Base-by-base conservation (phyloP, 2,113 vertebrate species). In the Nanger granti region DNA sequence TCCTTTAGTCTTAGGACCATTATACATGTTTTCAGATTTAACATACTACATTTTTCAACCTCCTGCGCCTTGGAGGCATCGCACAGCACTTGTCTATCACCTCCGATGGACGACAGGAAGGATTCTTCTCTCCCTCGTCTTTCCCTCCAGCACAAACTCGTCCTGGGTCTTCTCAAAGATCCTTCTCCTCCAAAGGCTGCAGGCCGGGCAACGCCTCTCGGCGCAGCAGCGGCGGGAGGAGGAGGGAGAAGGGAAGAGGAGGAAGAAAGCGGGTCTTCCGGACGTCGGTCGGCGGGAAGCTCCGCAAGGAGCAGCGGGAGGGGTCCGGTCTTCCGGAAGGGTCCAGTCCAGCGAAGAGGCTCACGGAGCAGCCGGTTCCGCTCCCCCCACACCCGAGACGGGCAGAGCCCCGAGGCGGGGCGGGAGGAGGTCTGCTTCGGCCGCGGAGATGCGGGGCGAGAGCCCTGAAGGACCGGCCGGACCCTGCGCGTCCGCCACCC, bases 301-400 rank as follows among this genome's bases (percentile, higher is more conserved):
- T 6, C 4, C 7, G 66, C 80, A 12, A n/a, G 59, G 0, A 34
- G 6, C 2, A 17, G 44, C 3, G 3, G 3, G 31, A 26, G 69
- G 24, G 6, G 31, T 4, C 31, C 44, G 9, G 11, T 49, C 3
- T 15, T 44, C n/a, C 28, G 8, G 14, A 29, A 15, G n/a, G 94
- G 34, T 31, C 29, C 5, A 9, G 49, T 17, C 4, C 4, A 4
- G 44, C 17, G 4, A 31, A 22, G 24, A 26, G 57, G 15, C n/a
- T 37, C 3, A 1, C 2, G 4, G 44, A 17, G 20, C 41, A 1
- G 44, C 66, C 1, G 64, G 26, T 73, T 34, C 76, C 31, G 83
- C 47, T 3, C 31, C 14, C 28, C 80, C 44, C 4, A 17, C 47
- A 31, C 44, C 80, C 18, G 28, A 55, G 22, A 17, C n/a, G 2